Base-by-base conservation (phyloP, 2,113 vertebrate species). In the Paratilapia polleni region DNA sequence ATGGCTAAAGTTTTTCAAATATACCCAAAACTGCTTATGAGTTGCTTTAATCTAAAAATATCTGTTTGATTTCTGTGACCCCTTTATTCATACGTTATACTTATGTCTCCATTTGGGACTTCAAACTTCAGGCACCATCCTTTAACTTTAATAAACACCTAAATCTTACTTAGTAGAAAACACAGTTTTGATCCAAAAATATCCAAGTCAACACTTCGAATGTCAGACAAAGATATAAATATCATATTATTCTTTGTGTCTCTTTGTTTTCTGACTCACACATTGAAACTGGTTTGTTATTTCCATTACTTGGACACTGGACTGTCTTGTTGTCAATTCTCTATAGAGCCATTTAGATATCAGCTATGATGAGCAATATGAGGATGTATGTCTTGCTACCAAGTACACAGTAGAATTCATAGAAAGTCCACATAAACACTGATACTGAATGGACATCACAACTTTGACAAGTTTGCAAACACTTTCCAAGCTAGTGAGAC, bases 131-230 rank as follows among this genome's bases (percentile, higher is more conserved):
- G 7, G 4, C 4, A n/a, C 20, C n/a, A 61, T 66, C 3, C 8
- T 60, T 68, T 43, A 20, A 22, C 20, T 19, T 41, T 12, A 57
- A 31, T 26, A 84, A 58, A 52, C 13, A 31, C 4, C 49, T 12
- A 80, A 31, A 38, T 61, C 8, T 8, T 4, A 10, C 15, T 20
- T 49, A 20, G 41, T 54, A 26, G 26, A 61, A 84, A 41, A 64
- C 5, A 31, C 13, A 15, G 0, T 58, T 82, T 82, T 78, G n/a
- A 83, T 85, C 77, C 20, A 81, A 70, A 85, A 87, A 85, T 81
- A 87, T n/a, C 59, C 5, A 34, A 63, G 31, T 43, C 28, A 6
- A 24, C 77, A 41, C 31, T 43, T n/a, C 1, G 24, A 31, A n/a
- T 75, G 58, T 68, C 60, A 82, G 22, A 78, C 6, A 49, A 61